A percentile compares a stretch with the other conserved stretches of the same genome.
Evolutionary conservation across 2,888 invertebrate species (phyloP).

Genomic region (Himalopsyche kuldschensis): DNA sequence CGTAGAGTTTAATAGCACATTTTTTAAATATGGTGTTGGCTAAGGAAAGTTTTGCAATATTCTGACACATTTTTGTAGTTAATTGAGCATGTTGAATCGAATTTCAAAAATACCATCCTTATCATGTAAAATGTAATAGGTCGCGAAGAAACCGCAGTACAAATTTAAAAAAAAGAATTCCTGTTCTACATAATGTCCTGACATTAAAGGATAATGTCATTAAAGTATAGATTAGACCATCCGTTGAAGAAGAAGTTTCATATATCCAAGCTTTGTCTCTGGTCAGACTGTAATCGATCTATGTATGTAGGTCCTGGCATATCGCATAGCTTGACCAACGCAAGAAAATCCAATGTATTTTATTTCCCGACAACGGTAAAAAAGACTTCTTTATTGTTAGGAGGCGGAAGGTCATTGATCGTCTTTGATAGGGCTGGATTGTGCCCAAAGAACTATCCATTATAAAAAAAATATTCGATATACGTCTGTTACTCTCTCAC

Average conservation of each 20-base stretch:
- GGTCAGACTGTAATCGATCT: neutral
- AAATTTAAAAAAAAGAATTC: no score
- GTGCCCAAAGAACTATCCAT: no score
- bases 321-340: neutral
- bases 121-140: no score
- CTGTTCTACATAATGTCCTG: no score
- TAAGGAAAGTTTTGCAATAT: no score
- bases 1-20: no score
- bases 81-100: no score
- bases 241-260: neutral
- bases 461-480: neutral
- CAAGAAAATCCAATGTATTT: conserved; percentile 1
- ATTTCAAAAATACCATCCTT: no score
- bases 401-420: neutral
- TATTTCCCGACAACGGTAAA: neutral
- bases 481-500: no score
- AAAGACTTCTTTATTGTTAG: neutral
- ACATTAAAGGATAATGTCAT: neutral
- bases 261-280: neutral
- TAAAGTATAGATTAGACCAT: neutral
- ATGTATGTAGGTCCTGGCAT: neutral
- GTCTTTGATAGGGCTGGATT: neutral
- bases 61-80: no score
- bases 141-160: no score
- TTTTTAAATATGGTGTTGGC: no score